These are phyloP conservation scores for Oenanthe melanoleuca DNA, from an alignment of 2,113 vertebrate species.

Conservation along the genomic window DNA sequence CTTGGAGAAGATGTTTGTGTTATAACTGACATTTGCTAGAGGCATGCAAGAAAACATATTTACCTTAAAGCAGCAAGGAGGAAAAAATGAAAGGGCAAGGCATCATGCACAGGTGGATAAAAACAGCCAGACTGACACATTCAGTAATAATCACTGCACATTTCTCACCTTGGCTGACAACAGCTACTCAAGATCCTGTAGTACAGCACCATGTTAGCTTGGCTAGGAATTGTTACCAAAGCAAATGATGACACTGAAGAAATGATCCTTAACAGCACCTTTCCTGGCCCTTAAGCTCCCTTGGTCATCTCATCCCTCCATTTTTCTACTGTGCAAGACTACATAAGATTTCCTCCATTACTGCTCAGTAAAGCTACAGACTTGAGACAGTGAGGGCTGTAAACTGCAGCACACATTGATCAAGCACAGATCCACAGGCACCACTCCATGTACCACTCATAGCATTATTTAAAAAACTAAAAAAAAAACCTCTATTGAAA, in stretches of 20 bases:
- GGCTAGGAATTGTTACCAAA: background rate
- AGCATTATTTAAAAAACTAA: background rate
- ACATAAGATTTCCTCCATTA: background rate
- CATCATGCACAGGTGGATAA: background rate
- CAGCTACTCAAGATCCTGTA: background rate
- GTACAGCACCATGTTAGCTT: background rate
- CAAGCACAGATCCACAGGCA: background rate
- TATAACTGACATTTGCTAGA: background rate
- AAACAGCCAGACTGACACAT: background rate
- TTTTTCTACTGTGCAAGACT: background rate
- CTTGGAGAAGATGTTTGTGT: background rate
- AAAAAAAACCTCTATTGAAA: background rate
- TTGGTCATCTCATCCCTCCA: background rate
- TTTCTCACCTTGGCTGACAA: background rate
- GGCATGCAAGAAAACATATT: background rate
- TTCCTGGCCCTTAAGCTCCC: background rate
- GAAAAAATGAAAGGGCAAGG: background rate
- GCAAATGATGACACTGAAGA: background rate
- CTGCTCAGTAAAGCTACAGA: background rate
- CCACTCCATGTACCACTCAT: background rate
- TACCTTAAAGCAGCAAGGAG: background rate
- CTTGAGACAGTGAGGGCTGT: background rate
- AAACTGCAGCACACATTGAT: background rate
- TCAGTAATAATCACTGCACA: background rate
- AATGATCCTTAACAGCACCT: background rate